Base-by-base conservation (phyloP, 2,888 invertebrate species). In the Stenolophus ochropezus region DNA sequence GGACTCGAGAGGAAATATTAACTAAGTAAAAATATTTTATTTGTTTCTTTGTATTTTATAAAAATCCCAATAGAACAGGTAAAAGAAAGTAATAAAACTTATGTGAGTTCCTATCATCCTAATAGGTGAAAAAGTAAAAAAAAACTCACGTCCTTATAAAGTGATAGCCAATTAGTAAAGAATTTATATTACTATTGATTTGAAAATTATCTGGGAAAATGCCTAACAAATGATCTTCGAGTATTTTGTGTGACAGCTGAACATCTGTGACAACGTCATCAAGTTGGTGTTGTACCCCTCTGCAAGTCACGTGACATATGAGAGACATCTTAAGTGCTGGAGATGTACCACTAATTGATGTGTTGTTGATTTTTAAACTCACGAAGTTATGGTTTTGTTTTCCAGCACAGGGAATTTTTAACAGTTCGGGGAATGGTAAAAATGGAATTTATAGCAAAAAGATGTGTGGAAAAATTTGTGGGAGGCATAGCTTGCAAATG, bases 331-430 rank as follows among this genome's bases (percentile, higher is more conserved):
- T 76, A 76, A 76, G 76, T 76, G 76, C 76, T 42, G 21, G 18
- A 56, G 33, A 76, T 76, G 76, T 76, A 33, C 76, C 58, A 58
- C 76, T 76, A 76, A 76, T 76, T 76, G 76, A 76, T 58, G 76
- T 74, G 61, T 61, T 61, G 61, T 61, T 61, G 25, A 61, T 61
- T 61, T 61, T 61, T 61, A 61, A 61, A 61, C 61, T 61, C 23
- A 23, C 11, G 56, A 4, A 61, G 61, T 61, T 61, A 61, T 25
- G 61, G 23, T 61, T 61, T 61, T 61, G 61, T 61, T 61, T 61
- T 61, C 8, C 14, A 25, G 20, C 20, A 53, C 4, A 11, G 56
- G 21, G 21, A 25, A 61, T 23, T 61, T 61, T 25, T 61, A 23
- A 23, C n/a, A 25, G n/a, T 61, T 61, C 61, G 61, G 20, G 61